A percentile compares a stretch with the other conserved stretches of the same genome.
Evolutionary conservation across 2,797 vertebrate species (phyloP).

Genomic region (Austrolebias charrua): DNA sequence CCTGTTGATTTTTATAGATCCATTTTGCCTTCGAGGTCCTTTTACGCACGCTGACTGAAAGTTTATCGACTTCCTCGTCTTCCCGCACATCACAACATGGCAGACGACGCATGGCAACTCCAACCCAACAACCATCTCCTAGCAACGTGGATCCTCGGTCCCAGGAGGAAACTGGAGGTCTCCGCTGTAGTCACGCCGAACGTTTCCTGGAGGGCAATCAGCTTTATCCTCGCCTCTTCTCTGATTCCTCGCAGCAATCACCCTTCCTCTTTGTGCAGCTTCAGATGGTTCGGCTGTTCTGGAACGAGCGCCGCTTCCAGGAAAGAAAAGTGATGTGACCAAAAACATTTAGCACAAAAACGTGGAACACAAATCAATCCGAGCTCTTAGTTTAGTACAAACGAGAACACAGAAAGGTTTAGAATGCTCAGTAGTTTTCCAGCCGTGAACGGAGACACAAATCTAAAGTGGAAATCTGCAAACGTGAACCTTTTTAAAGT

Average conservation of each 20-base stretch:
- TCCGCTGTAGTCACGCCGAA: slow-evolving; percentile 77
- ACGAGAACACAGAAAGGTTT: background rate
- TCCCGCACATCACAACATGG: slow-evolving; percentile 59
- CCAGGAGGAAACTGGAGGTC: slow-evolving; percentile 83
- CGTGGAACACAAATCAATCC: slow-evolving; percentile 34
- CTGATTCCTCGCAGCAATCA: slow-evolving; percentile 36
- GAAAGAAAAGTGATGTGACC: slow-evolving; percentile 68
- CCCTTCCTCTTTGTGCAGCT: slow-evolving; percentile 55
- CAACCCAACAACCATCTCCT: slow-evolving; percentile 79
- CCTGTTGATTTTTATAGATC: slow-evolving; percentile 27
- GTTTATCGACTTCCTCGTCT: slow-evolving; percentile 54
- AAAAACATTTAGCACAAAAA: slow-evolving; percentile 15
- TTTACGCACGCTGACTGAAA: slow-evolving; percentile 57
- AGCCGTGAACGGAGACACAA: background rate
- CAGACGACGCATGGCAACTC: slow-evolving; percentile 76
- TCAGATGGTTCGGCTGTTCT: slow-evolving; percentile 73
- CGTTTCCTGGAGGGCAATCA: slow-evolving; percentile 82
- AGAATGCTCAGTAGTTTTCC: too few relatives aligned
- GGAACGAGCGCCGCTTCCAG: slow-evolving; percentile 68
- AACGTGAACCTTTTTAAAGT: slow-evolving; percentile 50
- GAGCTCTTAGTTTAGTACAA: slow-evolving; percentile 32
- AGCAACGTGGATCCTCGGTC: slow-evolving; percentile 81
- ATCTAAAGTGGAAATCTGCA: too few relatives aligned
- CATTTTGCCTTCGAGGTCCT: slow-evolving; percentile 34
- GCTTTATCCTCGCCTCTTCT: slow-evolving; percentile 60